phyloP scores from a whole-genome alignment of 2,113 vertebrate species.

The Coturnix japonica region DNA sequence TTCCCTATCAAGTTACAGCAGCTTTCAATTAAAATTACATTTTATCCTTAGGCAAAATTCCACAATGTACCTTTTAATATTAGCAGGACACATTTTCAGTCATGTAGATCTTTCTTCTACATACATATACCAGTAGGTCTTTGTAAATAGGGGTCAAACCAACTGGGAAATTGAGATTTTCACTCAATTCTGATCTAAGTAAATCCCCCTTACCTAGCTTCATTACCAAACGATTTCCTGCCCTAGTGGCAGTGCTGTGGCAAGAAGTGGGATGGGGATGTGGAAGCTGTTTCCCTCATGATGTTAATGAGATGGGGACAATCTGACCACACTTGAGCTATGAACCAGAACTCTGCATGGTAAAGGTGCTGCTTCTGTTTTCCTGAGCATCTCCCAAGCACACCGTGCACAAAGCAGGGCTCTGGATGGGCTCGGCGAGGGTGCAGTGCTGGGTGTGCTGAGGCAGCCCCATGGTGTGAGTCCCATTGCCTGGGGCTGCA shows the following conservation, averaged over 20 bases:
- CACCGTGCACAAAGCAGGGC: neutral
- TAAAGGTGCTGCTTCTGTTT: neutral
- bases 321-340: neutral
- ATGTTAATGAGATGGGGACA: neutral
- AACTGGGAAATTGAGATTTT: conserved; percentile 23
- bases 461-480: rapidly evolving
- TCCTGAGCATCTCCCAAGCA: neutral
- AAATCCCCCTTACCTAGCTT: neutral
- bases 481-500: neutral
- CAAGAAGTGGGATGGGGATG: neutral
- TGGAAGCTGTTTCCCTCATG: neutral
- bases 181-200: neutral
- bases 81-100: conserved; percentile 35
- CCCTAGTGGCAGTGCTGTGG: neutral
- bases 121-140: neutral
- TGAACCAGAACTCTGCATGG: rapidly evolving
- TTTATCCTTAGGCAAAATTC: conserved; percentile 69
- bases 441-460: neutral
- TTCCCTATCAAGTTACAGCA: conserved; percentile 72
- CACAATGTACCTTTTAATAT: conserved; percentile 55
- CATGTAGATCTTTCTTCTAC: conserved; percentile 42
- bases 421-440: neutral
- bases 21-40: conserved; percentile 72
- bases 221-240: neutral
- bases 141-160: conserved; percentile 37